These are phyloP conservation scores for Rhaphigaster nebulosa DNA, from an alignment of 2,888 invertebrate species.

Conservation along the genomic window DNA sequence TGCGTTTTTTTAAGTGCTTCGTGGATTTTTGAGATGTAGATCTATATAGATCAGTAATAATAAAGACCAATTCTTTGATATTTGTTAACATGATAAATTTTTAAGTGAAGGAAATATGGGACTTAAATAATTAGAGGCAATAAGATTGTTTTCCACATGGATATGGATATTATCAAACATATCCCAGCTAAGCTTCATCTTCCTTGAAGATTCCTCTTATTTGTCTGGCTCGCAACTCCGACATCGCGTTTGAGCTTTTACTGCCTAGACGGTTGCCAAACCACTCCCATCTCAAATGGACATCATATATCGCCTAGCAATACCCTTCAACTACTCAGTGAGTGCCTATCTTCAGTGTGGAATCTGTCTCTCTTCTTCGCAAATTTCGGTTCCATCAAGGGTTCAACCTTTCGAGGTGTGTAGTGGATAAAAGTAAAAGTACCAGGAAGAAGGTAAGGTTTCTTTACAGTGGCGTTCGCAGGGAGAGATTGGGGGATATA, in stretches of 20 bases:
- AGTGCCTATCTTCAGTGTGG: not conserved
- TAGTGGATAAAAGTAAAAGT: not conserved
- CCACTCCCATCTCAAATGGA: constrained; percentile 39
- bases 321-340: not conserved
- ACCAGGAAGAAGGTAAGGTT: not conserved
- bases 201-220: too few relatives aligned
- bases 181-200: not conserved
- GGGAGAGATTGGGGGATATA: too few relatives aligned
- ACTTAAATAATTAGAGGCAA: too few relatives aligned
- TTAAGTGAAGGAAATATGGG: too few relatives aligned
- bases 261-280: constrained; percentile 2
- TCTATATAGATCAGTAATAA: too few relatives aligned
- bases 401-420: not conserved
- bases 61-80: too few relatives aligned
- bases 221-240: not conserved
- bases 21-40: too few relatives aligned
- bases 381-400: not conserved
- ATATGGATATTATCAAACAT: not conserved
- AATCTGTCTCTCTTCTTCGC: not conserved
- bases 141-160: not conserved
- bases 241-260: not conserved
- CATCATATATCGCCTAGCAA: not conserved
- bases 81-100: too few relatives aligned
- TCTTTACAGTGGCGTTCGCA: too few relatives aligned
- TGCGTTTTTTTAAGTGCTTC: too few relatives aligned